Conservation (phyloP, 2,888 invertebrate genomes). For the Oxycera nigricornis region DNA sequence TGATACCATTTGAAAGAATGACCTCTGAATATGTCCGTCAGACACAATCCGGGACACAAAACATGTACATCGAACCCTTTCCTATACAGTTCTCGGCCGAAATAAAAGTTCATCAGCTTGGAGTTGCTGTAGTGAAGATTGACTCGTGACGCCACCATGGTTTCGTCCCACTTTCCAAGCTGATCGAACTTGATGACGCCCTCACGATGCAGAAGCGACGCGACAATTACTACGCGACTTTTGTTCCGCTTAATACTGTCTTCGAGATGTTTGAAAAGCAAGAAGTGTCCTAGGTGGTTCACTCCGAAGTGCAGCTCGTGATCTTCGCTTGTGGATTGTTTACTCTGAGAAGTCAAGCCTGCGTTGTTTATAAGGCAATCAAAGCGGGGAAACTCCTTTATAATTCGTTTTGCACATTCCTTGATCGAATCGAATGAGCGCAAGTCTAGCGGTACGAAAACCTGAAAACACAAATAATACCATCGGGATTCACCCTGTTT, state of each 20-base stretch:
- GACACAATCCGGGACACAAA: constrained; percentile 70
- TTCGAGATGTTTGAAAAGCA: constrained; percentile 79
- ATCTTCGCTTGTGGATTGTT: constrained; percentile 71
- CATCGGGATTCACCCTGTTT: neutral
- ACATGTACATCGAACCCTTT: constrained; percentile 71
- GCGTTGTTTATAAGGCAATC: constrained; percentile 84
- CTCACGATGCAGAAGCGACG: constrained; percentile 74
- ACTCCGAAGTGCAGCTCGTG: constrained; percentile 83
- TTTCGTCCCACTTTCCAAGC: constrained; percentile 66
- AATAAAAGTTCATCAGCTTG: constrained; percentile 79
- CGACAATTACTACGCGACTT: constrained; percentile 71
- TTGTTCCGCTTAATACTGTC: constrained; percentile 59
- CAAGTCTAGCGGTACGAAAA: constrained; percentile 73
- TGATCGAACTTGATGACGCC: constrained; percentile 74
- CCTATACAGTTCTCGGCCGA: constrained; percentile 70
- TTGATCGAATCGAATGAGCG: constrained; percentile 75
- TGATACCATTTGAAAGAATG: constrained; percentile 71
- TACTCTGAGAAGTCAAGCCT: constrained; percentile 73
- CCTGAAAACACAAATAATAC: constrained; percentile 22
- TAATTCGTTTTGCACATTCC: constrained; percentile 73
- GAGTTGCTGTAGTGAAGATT: constrained; percentile 77
- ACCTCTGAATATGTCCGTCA: constrained; percentile 75
- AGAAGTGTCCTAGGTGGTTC: constrained; percentile 85
- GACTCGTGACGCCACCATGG: constrained; percentile 58
- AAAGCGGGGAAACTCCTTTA: constrained; percentile 71